phyloP scores from a whole-genome alignment of 2,113 vertebrate species.

The Callopanchax toddi region DNA sequence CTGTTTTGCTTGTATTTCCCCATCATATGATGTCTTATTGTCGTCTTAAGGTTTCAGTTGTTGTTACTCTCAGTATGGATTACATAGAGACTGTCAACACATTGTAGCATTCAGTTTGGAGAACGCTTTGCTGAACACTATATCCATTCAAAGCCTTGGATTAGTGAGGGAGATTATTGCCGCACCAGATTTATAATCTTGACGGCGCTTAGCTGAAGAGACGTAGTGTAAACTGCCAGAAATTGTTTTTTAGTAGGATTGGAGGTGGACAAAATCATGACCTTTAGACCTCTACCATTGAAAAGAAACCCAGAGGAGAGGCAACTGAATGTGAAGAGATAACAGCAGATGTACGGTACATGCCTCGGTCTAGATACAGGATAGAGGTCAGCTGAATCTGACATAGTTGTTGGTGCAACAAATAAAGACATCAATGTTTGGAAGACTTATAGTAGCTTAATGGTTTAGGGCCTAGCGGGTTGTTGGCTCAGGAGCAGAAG shows the following conservation, averaged over 20 bases:
- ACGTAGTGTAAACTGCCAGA: neutral
- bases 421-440: neutral
- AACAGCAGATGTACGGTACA: neutral
- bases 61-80: slow-evolving; percentile 31
- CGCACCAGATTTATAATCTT: neutral
- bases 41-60: slow-evolving; percentile 29
- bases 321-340: too few relatives aligned
- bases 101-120: slow-evolving; percentile 37
- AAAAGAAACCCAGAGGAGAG: neutral
- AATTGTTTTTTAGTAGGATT: neutral
- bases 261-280: too few relatives aligned
- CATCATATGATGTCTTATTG: slow-evolving; percentile 5
- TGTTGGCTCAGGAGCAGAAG: neutral
- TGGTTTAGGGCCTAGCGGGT: neutral
- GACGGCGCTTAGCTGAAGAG: neutral
- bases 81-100: slow-evolving; percentile 53
- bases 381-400: neutral
- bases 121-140: slow-evolving; percentile 18
- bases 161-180: slow-evolving; percentile 11
- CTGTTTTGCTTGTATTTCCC: neutral
- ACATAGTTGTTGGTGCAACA: neutral
- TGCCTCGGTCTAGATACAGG: neutral
- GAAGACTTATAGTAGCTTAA: neutral
- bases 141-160: slow-evolving; percentile 14
- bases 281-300: neutral